Evolutionary conservation across 2,797 vertebrate genomes (phyloP).

Genomic region (Buceros bicornis): DNA sequence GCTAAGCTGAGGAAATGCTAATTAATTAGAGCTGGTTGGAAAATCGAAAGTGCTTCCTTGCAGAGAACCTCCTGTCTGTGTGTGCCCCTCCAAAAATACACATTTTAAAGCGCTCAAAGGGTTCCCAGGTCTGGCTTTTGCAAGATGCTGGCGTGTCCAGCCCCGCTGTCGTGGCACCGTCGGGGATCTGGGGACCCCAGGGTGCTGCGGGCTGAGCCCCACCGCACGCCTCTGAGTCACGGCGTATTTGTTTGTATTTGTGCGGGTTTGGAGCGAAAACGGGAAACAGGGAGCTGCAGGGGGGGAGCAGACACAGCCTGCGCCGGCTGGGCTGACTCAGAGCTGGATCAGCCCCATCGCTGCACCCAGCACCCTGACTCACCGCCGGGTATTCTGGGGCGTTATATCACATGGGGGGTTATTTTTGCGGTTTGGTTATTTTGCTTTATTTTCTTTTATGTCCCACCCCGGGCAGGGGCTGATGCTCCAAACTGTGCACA

Average conservation of each 20-base stretch:
- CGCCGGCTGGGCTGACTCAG: slow-evolving; percentile 34
- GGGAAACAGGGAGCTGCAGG: neutral
- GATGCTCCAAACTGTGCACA: rapidly evolving
- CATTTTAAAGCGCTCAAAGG: neutral
- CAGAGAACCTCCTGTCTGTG: neutral
- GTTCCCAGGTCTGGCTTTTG: neutral
- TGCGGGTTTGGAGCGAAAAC: slow-evolving; percentile 4
- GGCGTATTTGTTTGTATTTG: slow-evolving; percentile 21
- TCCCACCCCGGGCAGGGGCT: neutral
- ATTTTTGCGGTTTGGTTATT: neutral
- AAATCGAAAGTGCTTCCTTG: neutral
- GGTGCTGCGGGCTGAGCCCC: neutral
- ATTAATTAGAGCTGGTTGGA: neutral
- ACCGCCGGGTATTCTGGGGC: neutral
- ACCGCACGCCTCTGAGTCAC: neutral
- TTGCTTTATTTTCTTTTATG: neutral
- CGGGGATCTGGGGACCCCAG: neutral
- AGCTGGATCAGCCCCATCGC: slow-evolving; percentile 40
- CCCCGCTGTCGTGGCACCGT: rapidly evolving
- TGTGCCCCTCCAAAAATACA: neutral
- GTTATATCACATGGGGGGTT: neutral
- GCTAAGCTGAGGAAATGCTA: neutral
- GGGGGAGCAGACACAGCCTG: neutral
- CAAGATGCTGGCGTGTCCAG: rapidly evolving
- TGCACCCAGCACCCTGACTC: slow-evolving; percentile 13